Conservation (phyloP, 2,888 invertebrate species). For the Nudaria mundana region DNA sequence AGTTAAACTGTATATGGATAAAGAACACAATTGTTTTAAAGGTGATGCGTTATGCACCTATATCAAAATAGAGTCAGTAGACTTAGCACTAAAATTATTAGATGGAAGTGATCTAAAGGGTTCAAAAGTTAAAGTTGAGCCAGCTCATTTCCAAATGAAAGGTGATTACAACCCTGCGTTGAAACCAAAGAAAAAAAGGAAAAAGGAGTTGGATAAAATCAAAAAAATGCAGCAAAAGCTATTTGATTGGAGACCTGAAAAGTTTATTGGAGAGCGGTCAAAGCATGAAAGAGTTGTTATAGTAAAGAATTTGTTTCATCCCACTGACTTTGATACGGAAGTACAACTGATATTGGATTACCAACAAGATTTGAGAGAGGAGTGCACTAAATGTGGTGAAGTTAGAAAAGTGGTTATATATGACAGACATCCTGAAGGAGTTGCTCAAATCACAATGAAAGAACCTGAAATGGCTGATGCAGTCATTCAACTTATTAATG, state of each 20-base stretch:
- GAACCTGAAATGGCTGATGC: slow-evolving; percentile 95
- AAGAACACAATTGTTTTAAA: slow-evolving; percentile 89
- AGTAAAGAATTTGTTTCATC: slow-evolving; percentile 95
- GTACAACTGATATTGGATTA: slow-evolving; percentile 94
- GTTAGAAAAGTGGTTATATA: slow-evolving; percentile 95
- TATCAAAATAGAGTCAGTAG: slow-evolving; percentile 97
- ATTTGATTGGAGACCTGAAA: slow-evolving; percentile 98
- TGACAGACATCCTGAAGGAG: slow-evolving; percentile 97
- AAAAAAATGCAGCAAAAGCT: slow-evolving; percentile 96
- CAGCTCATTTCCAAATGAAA: slow-evolving; percentile 96
- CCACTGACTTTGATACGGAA: slow-evolving; percentile 93
- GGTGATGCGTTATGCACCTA: slow-evolving; percentile 98
- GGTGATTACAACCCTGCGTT: slow-evolving; percentile 95
- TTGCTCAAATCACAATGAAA: slow-evolving; percentile 95
- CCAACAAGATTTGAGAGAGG: slow-evolving; percentile 93
- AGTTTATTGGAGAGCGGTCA: slow-evolving; percentile 90
- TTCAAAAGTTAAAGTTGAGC: slow-evolving; percentile 92
- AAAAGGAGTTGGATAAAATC: slow-evolving; percentile 93
- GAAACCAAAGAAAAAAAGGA: slow-evolving; percentile 94
- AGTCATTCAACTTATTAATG: slow-evolving; percentile 92
- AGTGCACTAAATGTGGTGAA: slow-evolving; percentile 94
- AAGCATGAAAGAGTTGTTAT: slow-evolving; percentile 96
- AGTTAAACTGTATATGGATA: slow-evolving; percentile 94
- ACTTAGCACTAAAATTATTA: slow-evolving; percentile 93
- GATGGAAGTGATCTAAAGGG: slow-evolving; percentile 93